phyloP scores from a whole-genome alignment of 1,140 invertebrate species.

The Zaprionus davidi region DNA sequence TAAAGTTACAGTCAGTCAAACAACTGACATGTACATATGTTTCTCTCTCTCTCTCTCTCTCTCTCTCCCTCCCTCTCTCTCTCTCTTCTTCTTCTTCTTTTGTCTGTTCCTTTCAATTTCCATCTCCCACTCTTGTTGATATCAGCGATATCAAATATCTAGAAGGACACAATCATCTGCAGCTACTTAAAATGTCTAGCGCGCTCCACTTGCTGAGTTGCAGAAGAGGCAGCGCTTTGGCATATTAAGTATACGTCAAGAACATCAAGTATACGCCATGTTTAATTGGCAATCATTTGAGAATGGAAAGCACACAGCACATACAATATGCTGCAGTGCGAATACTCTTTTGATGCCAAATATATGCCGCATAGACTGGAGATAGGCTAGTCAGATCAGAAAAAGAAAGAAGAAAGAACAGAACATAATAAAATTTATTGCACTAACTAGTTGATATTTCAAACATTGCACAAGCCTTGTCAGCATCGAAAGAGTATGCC shows the following conservation, averaged over 20 bases:
- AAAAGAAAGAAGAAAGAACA: background rate
- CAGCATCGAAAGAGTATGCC: background rate
- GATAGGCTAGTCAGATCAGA: no score
- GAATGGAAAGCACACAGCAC: background rate
- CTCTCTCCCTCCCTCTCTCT: no score
- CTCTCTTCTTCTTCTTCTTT: no score
- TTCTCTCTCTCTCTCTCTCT: no score
- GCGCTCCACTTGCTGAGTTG: background rate
- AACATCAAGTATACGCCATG: slow-evolving; percentile 16
- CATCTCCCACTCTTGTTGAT: background rate
- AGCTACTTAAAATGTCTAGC: slow-evolving; percentile 1
- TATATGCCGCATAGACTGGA: background rate
- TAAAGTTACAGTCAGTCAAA: background rate
- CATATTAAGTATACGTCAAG: slow-evolving; percentile 18
- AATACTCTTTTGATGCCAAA: background rate
- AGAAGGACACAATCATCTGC: background rate
- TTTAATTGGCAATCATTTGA: slow-evolving; percentile 2
- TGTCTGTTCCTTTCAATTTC: no score
- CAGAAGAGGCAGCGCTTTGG: background rate
- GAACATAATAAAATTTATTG: background rate
- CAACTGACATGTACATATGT: background rate
- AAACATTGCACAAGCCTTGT: background rate
- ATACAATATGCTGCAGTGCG: background rate
- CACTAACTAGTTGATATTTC: background rate
- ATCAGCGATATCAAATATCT: background rate